A percentile compares a stretch with the other conserved stretches of the same genome.
Conservation (phyloP, 2,888 invertebrate genomes). For the Minunthozetes semirufus region DNA sequence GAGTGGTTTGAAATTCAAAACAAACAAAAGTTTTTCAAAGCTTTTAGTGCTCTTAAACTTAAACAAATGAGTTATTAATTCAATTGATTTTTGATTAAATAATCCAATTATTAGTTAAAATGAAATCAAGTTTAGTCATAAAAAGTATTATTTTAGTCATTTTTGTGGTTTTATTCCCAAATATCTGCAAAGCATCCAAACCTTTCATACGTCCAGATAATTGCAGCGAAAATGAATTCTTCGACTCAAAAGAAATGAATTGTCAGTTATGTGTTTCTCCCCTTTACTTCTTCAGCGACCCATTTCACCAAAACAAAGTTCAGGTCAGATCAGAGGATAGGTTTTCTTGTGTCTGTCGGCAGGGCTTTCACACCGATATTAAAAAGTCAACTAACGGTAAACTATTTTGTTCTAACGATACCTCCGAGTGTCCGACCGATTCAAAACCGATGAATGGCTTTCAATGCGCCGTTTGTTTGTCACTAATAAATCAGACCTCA, state of each 20-base stretch:
- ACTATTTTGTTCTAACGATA: neutral
- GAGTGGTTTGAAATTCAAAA: neutral
- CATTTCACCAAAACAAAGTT: neutral
- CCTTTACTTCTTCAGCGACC: neutral
- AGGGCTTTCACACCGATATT: neutral
- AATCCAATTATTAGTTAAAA: neutral
- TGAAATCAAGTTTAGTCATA: neutral
- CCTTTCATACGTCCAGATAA: neutral
- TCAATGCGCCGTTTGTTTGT: neutral
- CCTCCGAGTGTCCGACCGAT: neutral
- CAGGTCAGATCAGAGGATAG: neutral
- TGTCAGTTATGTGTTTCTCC: conserved; percentile 53
- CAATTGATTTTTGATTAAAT: neutral
- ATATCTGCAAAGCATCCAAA: neutral
- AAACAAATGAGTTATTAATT: neutral
- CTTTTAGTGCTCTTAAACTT: neutral
- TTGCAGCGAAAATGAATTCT: neutral
- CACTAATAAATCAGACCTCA: neutral
- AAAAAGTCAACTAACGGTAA: neutral
- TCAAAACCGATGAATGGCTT: neutral
- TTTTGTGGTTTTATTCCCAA: neutral
- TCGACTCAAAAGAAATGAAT: neutral
- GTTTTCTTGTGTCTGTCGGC: conserved; percentile 47
- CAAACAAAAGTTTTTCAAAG: neutral
- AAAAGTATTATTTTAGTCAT: neutral